Conservation (phyloP, 2,888 invertebrate genomes). For the Hedya salicella region DNA sequence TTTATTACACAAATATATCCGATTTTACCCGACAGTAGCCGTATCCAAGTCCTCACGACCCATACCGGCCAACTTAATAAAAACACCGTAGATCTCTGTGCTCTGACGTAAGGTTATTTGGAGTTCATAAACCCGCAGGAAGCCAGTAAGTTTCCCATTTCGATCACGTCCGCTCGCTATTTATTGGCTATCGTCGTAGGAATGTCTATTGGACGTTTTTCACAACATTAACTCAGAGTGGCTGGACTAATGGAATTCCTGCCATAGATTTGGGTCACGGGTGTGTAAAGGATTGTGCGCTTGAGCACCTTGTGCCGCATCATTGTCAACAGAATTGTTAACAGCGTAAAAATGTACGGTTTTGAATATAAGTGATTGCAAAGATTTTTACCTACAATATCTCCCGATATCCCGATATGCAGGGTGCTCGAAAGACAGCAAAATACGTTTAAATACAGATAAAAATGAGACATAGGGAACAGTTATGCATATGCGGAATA, state of each 20-base stretch:
- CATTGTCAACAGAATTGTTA: neutral
- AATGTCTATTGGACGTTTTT: constrained; percentile 43
- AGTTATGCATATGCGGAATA: too few species aligned
- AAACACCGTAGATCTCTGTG: constrained; percentile 13
- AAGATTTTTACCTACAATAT: too few species aligned
- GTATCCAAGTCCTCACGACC: neutral
- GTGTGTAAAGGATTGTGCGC: neutral
- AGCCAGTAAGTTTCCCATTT: constrained; percentile 10
- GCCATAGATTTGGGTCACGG: constrained; percentile 27
- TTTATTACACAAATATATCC: too few species aligned
- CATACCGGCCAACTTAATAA: constrained; percentile 13
- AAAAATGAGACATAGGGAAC: too few species aligned
- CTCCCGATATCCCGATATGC: too few species aligned
- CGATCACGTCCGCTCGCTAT: constrained; percentile 42
- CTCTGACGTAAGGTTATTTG: constrained; percentile 9
- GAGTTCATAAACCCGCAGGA: neutral
- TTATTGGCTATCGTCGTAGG: constrained; percentile 41
- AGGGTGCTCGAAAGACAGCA: too few species aligned
- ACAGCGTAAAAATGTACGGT: neutral
- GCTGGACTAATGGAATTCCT: constrained; percentile 40
- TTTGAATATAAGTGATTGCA: too few species aligned
- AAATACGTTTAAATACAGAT: too few species aligned
- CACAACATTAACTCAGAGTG: constrained; percentile 42
- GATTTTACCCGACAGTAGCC: too few species aligned
- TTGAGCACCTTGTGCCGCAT: neutral